These are phyloP conservation scores for Ceratoteleas bidentatus DNA, from an alignment of 1,140 invertebrate species.

Conservation along the genomic window DNA sequence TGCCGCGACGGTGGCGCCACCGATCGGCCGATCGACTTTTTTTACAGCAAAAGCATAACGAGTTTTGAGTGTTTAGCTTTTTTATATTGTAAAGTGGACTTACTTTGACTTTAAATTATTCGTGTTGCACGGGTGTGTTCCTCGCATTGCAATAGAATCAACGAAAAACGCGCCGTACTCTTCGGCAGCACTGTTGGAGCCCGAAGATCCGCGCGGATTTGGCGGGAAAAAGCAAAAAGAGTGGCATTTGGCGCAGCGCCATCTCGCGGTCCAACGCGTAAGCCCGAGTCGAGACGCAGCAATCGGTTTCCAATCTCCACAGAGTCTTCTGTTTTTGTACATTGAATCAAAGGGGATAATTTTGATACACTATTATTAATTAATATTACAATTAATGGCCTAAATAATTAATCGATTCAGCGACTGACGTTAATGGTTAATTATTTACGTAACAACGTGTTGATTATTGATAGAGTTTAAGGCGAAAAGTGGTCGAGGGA, in stretches of 20 bases:
- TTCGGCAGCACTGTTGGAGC: too few relatives aligned
- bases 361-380: slow-evolving; percentile 37
- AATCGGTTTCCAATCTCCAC: slow-evolving; percentile 3
- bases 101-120: slow-evolving; percentile 66
- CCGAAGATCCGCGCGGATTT: too few relatives aligned
- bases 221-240: slow-evolving; percentile 31
- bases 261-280: slow-evolving; percentile 6
- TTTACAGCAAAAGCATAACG: slow-evolving; percentile 30
- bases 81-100: slow-evolving; percentile 64
- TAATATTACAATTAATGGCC: too few relatives aligned
- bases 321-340: slow-evolving; percentile 29
- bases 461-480: slow-evolving; percentile 37
- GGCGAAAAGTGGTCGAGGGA: slow-evolving; percentile 5
- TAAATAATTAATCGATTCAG: slow-evolving; percentile 23
- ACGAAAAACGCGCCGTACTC: slow-evolving; percentile 14
- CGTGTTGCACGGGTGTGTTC: slow-evolving; percentile 66
- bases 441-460: slow-evolving; percentile 38
- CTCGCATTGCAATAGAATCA: slow-evolving; percentile 54
- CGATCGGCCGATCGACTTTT: slow-evolving; percentile 30
- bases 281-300: slow-evolving; percentile 1
- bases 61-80: slow-evolving; percentile 65
- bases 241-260: slow-evolving; percentile 12
- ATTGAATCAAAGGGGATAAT: slow-evolving; percentile 33
- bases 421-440: slow-evolving; percentile 16
- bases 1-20: too few relatives aligned